Conservation (phyloP, 37 sponge, comb jelly and placozoan species). For the Chondrosia reniformis region DNA sequence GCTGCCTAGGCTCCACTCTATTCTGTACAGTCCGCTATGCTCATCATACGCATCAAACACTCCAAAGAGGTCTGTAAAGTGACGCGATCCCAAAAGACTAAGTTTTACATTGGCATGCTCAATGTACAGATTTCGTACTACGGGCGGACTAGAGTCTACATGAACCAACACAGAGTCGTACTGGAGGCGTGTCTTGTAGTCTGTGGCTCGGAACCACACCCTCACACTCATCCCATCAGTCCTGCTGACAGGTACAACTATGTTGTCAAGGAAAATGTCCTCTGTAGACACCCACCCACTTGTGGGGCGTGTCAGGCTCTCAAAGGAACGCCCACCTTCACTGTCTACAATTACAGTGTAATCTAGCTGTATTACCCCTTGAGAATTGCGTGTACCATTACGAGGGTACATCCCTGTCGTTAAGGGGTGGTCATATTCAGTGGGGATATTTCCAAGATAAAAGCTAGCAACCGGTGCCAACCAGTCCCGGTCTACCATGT, state of each 20-base stretch:
- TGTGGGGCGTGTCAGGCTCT: slow-evolving; percentile 17
- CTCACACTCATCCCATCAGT: slow-evolving; percentile 65
- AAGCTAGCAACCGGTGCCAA: slow-evolving; percentile 58
- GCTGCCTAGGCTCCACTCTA: slow-evolving; percentile 64
- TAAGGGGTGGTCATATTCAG: slow-evolving; percentile 61
- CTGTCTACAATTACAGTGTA: slow-evolving; percentile 39
- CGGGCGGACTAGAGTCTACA: slow-evolving; percentile 68
- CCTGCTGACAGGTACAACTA: background rate
- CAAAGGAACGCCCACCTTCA: slow-evolving; percentile 42
- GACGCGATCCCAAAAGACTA: slow-evolving; percentile 31
- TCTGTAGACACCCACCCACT: slow-evolving; percentile 6
- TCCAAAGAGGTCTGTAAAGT: slow-evolving; percentile 32
- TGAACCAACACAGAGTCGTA: slow-evolving; percentile 54
- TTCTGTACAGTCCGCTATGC: slow-evolving; percentile 51
- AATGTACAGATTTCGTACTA: slow-evolving; percentile 39
- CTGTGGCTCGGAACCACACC: slow-evolving; percentile 66
- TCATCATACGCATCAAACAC: slow-evolving; percentile 45
- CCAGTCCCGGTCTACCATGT: slow-evolving; percentile 38
- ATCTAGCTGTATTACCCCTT: slow-evolving; percentile 41
- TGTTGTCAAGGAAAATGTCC: slow-evolving; percentile 46
- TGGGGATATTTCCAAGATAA: slow-evolving; percentile 1
- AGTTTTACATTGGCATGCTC: slow-evolving; percentile 37
- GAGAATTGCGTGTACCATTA: slow-evolving; percentile 56
- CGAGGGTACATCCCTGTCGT: slow-evolving; percentile 45
- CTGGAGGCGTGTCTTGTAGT: slow-evolving; percentile 22